Conservation (phyloP, 2,888 invertebrate species). For the Ormyrus nitidulus region DNA sequence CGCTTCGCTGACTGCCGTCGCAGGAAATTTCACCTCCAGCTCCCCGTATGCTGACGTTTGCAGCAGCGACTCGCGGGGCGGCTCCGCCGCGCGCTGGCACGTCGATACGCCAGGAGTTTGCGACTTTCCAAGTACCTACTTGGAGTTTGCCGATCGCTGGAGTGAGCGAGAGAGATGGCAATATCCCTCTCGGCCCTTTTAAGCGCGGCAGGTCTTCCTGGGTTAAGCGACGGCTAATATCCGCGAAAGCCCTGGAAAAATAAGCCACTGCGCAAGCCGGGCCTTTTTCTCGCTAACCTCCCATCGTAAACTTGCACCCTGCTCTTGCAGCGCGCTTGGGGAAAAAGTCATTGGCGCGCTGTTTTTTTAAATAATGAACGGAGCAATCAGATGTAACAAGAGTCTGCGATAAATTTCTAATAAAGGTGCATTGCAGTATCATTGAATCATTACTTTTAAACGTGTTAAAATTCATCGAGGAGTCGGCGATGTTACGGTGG, state of each 20-base stretch:
- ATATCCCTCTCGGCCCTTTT: constrained; percentile 28
- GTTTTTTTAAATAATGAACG: not conserved
- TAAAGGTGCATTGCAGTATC: not conserved
- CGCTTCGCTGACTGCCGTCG: constrained; percentile 34
- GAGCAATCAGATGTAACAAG: not conserved
- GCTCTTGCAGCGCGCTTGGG: not conserved
- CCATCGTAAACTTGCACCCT: not conserved
- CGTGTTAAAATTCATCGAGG: constrained; percentile 13
- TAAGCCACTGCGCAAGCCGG: not conserved
- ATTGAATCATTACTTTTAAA: not conserved
- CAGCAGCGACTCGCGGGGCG: constrained; percentile 3
- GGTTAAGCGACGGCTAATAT: constrained; percentile 44
- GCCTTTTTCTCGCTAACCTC: not conserved
- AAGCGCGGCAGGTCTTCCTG: not conserved
- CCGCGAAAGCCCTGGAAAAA: constrained; percentile 3
- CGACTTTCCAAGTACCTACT: constrained; percentile 54
- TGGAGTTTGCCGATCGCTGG: constrained; percentile 46
- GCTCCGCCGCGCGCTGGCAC: not conserved
- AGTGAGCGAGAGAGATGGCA: constrained; percentile 4
- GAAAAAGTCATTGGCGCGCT: not conserved
- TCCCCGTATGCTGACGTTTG: constrained; percentile 31
- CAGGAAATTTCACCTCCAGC: constrained; percentile 27
- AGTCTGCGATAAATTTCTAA: not conserved
- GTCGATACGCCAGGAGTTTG: constrained; percentile 43
- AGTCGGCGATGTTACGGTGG: not conserved